A percentile compares a stretch with the other conserved stretches of the same genome.
phyloP scores from a whole-genome alignment of 1,140 invertebrate species.

The Homalodisca vitripennis region DNA sequence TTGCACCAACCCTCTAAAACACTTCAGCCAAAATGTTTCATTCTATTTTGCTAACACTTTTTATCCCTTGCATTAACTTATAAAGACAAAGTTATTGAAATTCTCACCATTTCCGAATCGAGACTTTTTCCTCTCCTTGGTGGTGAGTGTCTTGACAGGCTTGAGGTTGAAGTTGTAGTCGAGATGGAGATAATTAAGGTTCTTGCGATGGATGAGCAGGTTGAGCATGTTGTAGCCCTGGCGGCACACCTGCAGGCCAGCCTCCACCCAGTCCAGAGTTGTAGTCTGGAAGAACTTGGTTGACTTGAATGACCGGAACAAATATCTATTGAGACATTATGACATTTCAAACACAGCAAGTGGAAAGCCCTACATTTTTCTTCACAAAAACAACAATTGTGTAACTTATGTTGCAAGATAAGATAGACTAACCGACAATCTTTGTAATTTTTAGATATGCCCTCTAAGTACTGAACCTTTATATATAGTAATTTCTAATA shows the following conservation, averaged over 20 bases:
- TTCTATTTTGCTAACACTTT: too few species aligned
- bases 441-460: too few species aligned
- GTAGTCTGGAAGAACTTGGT: constrained; percentile 99
- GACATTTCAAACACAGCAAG: too few species aligned
- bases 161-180: constrained; percentile 99
- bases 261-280: constrained; percentile 99
- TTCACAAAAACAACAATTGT: too few species aligned
- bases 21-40: too few species aligned
- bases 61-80: constrained; percentile 11
- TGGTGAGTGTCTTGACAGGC: constrained; percentile 98
- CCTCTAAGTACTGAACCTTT: too few species aligned
- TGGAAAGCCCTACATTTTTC: too few species aligned
- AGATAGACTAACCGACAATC: too few species aligned
- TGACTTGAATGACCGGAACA: constrained; percentile 98
- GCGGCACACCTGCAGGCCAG: constrained; percentile 95
- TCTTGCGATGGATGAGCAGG: constrained; percentile 97
- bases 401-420: too few species aligned
- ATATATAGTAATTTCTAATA: too few species aligned
- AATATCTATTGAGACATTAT: constrained; percentile 56
- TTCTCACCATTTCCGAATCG: constrained; percentile 93
- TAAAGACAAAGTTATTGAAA: too few species aligned
- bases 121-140: constrained; percentile 99
- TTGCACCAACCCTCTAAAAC: too few species aligned
- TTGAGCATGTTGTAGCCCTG: constrained; percentile 99
- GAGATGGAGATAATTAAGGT: constrained; percentile 98